Percentiles rank a stretch among this genome's conserved stretches.
These are phyloP conservation scores for Cossypha niveicapilla DNA, from an alignment of 2,797 vertebrate genomes.

Conservation along the genomic window DNA sequence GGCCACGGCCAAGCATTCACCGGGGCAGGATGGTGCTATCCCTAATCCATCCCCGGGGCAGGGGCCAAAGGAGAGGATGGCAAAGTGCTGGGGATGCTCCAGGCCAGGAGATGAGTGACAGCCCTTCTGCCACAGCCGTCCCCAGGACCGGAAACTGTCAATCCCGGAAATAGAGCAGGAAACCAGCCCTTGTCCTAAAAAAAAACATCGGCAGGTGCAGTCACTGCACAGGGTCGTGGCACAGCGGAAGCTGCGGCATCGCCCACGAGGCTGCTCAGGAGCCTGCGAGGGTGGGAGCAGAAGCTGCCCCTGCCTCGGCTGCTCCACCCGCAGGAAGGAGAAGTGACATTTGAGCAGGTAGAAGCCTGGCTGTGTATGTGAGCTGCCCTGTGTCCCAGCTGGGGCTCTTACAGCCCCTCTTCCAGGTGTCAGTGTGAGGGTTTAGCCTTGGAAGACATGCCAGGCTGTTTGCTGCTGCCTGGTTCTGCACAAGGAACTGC, in stretches of 20 bases:
- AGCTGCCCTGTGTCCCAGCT: not conserved
- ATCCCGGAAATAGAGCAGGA: not conserved
- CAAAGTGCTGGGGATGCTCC: not conserved
- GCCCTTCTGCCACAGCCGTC: not conserved
- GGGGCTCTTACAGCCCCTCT: not conserved
- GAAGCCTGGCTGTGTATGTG: accelerated
- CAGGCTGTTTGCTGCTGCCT: not conserved
- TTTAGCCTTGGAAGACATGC: not conserved
- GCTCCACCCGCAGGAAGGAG: not conserved
- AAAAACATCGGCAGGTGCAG: not conserved
- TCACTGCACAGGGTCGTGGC: accelerated
- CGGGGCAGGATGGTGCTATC: not conserved
- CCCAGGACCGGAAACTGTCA: not conserved
- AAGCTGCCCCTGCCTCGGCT: not conserved
- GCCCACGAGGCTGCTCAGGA: not conserved
- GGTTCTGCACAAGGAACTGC: not conserved
- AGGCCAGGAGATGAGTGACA: not conserved
- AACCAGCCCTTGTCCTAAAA: not conserved
- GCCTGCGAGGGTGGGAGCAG: accelerated
- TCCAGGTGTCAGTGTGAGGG: not conserved
- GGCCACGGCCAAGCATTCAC: not conserved
- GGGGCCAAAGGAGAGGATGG: not conserved
- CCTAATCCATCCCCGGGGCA: accelerated
- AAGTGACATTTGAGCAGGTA: not conserved
- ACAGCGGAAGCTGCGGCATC: not conserved